Conservation (phyloP, 2,113 vertebrate genomes). For the Eleginops maclovinus region DNA sequence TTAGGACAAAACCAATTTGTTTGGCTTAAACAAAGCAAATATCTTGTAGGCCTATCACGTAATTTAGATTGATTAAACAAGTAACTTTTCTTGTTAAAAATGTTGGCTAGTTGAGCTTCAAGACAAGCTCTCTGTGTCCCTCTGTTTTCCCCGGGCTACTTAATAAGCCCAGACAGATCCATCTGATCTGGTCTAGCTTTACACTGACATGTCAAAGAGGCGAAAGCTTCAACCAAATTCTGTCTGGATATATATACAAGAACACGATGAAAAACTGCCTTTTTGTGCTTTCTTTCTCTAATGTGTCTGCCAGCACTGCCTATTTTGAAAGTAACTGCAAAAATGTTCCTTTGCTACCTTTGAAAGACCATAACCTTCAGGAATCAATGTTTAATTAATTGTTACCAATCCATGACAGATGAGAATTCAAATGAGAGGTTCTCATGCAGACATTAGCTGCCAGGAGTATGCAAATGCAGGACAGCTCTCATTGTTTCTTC, state of each 20-base stretch:
- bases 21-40: background rate
- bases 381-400: constrained; percentile 70
- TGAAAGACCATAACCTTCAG: constrained; percentile 36
- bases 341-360: constrained; percentile 26
- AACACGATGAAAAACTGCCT: constrained; percentile 13
- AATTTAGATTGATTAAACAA: constrained; percentile 18
- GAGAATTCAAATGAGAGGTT: constrained; percentile 61
- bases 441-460: constrained; percentile 28
- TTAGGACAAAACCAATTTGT: constrained; percentile 9
- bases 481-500: constrained; percentile 50
- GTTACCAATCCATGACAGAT: constrained; percentile 62
- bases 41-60: background rate
- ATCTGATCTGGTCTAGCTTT: constrained; percentile 29
- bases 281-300: background rate
- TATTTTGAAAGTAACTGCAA: constrained; percentile 17
- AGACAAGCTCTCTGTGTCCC: background rate
- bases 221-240: constrained; percentile 37
- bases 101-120: background rate
- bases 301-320: constrained; percentile 14
- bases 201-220: constrained; percentile 31
- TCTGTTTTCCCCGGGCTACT: background rate
- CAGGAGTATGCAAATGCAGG: constrained; percentile 47
- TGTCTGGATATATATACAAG: constrained; percentile 20
- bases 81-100: background rate
- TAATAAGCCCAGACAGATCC: constrained; percentile 16